These are phyloP conservation scores for Seriola rivoliana DNA, from an alignment of 2,113 vertebrate genomes.

Conservation along the genomic window DNA sequence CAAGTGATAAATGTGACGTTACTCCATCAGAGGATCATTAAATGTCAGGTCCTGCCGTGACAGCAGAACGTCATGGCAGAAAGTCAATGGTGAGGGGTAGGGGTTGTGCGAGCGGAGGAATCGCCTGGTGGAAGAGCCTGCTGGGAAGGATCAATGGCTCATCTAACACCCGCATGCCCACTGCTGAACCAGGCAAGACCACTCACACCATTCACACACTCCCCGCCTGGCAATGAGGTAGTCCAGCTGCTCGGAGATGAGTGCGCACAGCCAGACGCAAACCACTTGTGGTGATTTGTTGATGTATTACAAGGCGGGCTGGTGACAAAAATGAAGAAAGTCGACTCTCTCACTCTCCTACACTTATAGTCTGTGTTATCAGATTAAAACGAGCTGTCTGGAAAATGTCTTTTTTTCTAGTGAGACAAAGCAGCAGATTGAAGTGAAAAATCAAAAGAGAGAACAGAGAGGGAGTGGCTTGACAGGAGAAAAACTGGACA, in stretches of 20 bases:
- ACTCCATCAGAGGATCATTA: conserved; percentile 90
- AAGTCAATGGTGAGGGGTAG: conserved; percentile 88
- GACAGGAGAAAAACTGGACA: conserved; percentile 11
- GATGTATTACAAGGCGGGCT: conserved; percentile 47
- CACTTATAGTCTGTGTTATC: neutral
- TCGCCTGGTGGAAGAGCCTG: conserved; percentile 69
- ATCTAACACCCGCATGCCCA: conserved; percentile 77
- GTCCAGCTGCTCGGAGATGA: conserved; percentile 74
- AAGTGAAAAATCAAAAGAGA: neutral
- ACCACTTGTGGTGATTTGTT: conserved; percentile 65
- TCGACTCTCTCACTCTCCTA: conserved; percentile 1
- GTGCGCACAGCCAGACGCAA: conserved; percentile 58
- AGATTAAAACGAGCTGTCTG: conserved; percentile 11
- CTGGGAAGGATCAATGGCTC: conserved; percentile 81
- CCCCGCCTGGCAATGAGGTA: conserved; percentile 67
- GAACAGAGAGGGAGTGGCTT: neutral
- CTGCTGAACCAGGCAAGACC: conserved; percentile 65
- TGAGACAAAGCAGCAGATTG: neutral
- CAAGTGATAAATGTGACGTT: conserved; percentile 89
- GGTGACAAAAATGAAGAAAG: conserved; percentile 42
- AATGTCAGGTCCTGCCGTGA: conserved; percentile 89
- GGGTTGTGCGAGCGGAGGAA: conserved; percentile 42
- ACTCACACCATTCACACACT: conserved; percentile 61
- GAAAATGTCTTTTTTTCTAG: neutral
- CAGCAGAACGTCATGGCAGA: conserved; percentile 88